Percentiles rank a stretch among this genome's conserved stretches.
Conservation (phyloP, 92 coral and sea anemone genomes). For the Metridium senile region DNA sequence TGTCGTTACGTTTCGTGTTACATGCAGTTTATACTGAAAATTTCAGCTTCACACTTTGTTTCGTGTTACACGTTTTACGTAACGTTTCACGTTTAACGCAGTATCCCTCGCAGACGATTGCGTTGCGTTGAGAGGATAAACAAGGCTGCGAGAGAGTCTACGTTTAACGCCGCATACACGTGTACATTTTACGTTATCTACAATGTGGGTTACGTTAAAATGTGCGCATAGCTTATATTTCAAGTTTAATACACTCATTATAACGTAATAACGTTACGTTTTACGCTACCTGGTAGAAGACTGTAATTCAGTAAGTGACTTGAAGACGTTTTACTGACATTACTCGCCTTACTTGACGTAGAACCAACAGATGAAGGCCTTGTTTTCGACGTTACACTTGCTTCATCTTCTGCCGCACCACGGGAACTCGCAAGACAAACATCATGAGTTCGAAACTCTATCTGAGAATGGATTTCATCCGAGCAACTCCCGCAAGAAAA, state of each 20-base stretch:
- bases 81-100: no score
- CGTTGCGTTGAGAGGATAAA: no score
- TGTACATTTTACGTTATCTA: no score
- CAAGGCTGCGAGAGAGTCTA: no score
- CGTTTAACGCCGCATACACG: no score
- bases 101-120: no score
- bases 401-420: conserved; percentile 22
- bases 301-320: conserved; percentile 64
- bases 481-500: conserved; percentile 88
- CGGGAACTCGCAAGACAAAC: conserved; percentile 71
- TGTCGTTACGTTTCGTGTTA: no score
- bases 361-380: conserved; percentile 51
- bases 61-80: no score
- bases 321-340: conserved; percentile 33
- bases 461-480: conserved; percentile 88
- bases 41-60: no score
- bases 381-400: conserved; percentile 25
- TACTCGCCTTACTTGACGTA: conserved; percentile 30
- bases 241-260: background rate
- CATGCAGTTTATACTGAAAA: no score
- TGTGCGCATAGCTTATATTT: no score
- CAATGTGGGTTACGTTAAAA: no score
- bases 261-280: background rate
- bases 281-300: conserved; percentile 67
- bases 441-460: conserved; percentile 87